Conservation (phyloP, 2,113 vertebrate genomes). For the Tragelaphus imberbis region DNA sequence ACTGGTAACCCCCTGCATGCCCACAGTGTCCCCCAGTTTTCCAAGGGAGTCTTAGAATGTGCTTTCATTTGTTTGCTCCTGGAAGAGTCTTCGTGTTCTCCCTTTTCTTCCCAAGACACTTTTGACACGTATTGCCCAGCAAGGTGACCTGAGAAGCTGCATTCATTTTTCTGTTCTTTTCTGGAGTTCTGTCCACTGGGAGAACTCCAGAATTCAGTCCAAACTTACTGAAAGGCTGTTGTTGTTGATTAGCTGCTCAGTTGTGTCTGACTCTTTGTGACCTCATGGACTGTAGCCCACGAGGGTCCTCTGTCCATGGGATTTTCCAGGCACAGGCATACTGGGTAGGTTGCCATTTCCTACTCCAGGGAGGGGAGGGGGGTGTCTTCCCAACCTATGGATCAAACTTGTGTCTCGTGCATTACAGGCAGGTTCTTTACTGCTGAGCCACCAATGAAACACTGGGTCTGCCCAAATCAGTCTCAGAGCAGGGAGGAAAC, state of each 20-base stretch:
- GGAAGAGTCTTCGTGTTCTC: background rate
- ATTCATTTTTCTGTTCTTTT: background rate
- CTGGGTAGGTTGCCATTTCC: background rate
- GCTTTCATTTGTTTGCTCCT: background rate
- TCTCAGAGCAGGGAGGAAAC: background rate
- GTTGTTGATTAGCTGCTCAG: background rate
- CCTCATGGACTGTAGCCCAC: background rate
- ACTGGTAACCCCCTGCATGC: background rate
- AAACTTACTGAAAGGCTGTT: background rate
- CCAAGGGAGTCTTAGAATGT: background rate
- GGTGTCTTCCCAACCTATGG: background rate
- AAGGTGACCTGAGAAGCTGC: background rate
- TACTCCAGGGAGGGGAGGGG: fast-evolving
- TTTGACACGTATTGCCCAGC: background rate
- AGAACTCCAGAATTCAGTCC: background rate
- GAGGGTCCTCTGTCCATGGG: background rate
- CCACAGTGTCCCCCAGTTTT: background rate
- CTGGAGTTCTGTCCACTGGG: background rate
- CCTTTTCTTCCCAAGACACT: background rate
- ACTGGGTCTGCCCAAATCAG: background rate
- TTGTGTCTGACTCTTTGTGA: background rate
- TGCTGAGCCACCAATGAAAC: background rate
- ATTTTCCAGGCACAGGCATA: background rate
- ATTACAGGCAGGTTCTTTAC: background rate
- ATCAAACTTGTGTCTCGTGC: background rate